Percentiles rank a stretch among this genome's conserved stretches.
phyloP scores from a whole-genome alignment of 2,113 vertebrate species.

The Rhinopomastus cyanomelas region DNA sequence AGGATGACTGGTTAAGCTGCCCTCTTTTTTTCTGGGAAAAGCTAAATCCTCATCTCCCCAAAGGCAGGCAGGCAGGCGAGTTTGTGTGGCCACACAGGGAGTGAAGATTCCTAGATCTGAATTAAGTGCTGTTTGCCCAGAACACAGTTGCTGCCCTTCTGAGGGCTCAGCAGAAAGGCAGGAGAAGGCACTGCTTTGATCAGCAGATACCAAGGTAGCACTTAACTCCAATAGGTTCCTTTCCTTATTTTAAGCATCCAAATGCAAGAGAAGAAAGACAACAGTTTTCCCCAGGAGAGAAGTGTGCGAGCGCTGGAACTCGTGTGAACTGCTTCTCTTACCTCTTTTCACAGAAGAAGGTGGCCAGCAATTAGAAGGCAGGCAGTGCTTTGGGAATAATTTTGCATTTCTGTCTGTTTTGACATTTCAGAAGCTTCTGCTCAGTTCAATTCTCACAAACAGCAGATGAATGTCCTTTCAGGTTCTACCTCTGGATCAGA shows the following conservation, averaged over 20 bases:
- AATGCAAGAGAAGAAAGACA: not conserved
- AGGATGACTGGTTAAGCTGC: not conserved
- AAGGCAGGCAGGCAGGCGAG: not conserved
- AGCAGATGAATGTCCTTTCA: not conserved
- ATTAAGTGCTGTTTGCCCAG: not conserved
- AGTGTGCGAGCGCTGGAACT: not conserved
- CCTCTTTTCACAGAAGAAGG: not conserved
- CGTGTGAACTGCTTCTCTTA: not conserved
- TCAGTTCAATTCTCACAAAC: not conserved
- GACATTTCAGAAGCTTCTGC: not conserved
- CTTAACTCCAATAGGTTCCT: not conserved
- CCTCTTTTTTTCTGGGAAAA: not conserved
- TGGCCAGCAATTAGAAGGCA: constrained; percentile 1
- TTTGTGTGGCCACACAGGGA: not conserved
- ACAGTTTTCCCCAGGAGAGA: not conserved
- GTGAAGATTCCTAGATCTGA: not conserved
- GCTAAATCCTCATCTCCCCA: not conserved
- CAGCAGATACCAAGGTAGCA: not conserved
- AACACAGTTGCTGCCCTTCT: not conserved
- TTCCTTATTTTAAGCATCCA: not conserved
- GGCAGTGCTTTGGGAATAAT: not conserved
- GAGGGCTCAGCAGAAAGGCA: not conserved
- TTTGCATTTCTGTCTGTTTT: not conserved
- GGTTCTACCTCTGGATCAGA: not conserved
- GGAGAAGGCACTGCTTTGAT: not conserved